Conservation (phyloP, 2,797 vertebrate genomes). For the Spinus pinus region DNA sequence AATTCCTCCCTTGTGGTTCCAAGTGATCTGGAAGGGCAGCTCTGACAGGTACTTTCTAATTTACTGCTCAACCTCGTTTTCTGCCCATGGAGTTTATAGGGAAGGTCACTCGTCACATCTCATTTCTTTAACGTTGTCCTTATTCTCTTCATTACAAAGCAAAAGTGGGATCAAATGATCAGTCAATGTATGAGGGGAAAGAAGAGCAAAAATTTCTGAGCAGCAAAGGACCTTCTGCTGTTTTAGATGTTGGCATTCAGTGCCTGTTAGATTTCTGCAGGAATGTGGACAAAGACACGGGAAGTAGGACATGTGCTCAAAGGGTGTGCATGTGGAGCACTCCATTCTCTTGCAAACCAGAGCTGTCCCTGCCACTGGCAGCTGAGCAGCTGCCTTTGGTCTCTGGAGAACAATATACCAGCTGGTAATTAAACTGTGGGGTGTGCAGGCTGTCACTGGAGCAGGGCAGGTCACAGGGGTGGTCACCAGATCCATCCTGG, state of each 20-base stretch:
- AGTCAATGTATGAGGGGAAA: not conserved
- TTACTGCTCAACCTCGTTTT: conserved; percentile 32
- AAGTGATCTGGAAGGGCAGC: conserved; percentile 16
- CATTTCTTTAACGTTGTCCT: conserved; percentile 19
- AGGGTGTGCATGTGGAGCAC: not conserved
- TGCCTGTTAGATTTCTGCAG: not conserved
- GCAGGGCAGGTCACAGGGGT: not conserved
- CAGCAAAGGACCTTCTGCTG: not conserved
- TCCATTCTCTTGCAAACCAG: not conserved
- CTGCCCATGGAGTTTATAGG: conserved; percentile 18
- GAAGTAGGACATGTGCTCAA: not conserved
- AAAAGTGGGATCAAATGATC: not conserved
- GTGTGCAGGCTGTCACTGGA: not conserved
- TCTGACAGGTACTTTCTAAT: not conserved
- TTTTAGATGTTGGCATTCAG: not conserved
- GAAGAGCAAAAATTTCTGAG: not conserved
- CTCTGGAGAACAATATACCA: not conserved
- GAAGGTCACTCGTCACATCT: conserved; percentile 29
- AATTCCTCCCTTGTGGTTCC: conserved; percentile 7
- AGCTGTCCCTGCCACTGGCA: not conserved
- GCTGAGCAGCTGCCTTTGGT: not conserved
- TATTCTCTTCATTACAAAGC: not conserved
- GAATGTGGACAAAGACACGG: not conserved
- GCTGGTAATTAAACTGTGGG: not conserved
- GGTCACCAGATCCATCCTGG: not conserved